Percentiles rank a stretch among this genome's conserved stretches.
These are phyloP conservation scores for Bursaphelenchus okinawaensis DNA, from an alignment of 2,888 invertebrate genomes.

Conservation along the genomic window DNA sequence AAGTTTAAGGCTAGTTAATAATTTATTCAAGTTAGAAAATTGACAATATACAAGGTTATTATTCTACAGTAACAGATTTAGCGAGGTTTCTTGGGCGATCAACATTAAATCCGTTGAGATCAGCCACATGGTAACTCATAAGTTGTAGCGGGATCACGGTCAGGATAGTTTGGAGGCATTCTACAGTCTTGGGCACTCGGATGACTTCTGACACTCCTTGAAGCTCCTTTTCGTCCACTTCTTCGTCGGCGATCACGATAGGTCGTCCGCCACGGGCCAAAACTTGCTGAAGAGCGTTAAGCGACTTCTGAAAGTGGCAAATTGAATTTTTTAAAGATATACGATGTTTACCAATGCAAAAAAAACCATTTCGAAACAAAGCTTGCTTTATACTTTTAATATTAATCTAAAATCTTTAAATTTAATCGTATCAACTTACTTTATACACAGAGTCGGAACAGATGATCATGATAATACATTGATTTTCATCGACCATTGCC, in stretches of 20 bases:
- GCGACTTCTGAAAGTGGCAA: conserved; percentile 76
- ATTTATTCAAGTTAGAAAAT: too few relatives aligned
- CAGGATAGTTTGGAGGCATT: conserved; percentile 85
- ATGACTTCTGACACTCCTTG: conserved; percentile 60
- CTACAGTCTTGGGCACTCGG: conserved; percentile 89
- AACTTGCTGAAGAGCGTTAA: conserved; percentile 95
- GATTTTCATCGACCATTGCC: conserved; percentile 89
- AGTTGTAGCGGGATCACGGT: conserved; percentile 98
- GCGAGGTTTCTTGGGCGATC: conserved; percentile 97
- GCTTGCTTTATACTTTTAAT: not conserved
- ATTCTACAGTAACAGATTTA: conserved; percentile 97
- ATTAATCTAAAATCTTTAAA: not conserved
- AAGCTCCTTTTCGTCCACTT: conserved; percentile 42
- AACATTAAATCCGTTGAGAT: conserved; percentile 84
- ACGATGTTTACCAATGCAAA: not conserved
- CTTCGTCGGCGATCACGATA: conserved; percentile 79
- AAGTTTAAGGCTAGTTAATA: too few relatives aligned
- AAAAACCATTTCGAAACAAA: not conserved
- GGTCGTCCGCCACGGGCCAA: conserved; percentile 66
- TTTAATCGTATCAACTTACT: conserved; percentile 32
- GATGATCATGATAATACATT: conserved; percentile 98
- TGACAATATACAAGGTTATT: too few relatives aligned
- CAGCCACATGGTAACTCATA: conserved; percentile 94
- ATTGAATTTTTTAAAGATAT: too few relatives aligned
- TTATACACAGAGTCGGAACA: conserved; percentile 94